These are phyloP conservation scores for Pristionchus mayeri DNA, from an alignment of 2,888 invertebrate species.

Conservation along the genomic window DNA sequence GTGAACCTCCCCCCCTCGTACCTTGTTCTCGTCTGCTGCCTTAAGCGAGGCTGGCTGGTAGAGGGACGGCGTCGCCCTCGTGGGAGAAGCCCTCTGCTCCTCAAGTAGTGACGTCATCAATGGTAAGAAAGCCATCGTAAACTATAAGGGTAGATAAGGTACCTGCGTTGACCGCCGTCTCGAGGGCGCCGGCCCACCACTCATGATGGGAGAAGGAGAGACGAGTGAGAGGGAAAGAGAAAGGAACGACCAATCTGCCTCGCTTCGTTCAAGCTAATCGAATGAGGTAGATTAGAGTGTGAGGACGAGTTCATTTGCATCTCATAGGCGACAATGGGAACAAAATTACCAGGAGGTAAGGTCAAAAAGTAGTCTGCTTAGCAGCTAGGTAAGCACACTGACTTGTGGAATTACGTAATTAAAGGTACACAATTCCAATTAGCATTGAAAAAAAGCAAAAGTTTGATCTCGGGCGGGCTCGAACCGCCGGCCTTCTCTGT, in stretches of 20 bases:
- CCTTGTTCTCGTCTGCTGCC: constrained; percentile 9
- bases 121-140: too few relatives aligned
- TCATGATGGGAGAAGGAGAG: background rate
- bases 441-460: too few relatives aligned
- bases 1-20: background rate
- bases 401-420: too few relatives aligned
- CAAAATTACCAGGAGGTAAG: too few relatives aligned
- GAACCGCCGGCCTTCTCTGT: constrained; percentile 75
- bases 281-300: too few relatives aligned
- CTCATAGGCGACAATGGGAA: too few relatives aligned
- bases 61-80: constrained; percentile 2
- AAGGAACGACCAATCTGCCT: background rate
- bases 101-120: too few relatives aligned
- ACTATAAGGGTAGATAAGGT: background rate
- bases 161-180: background rate
- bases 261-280: too few relatives aligned
- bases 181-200: background rate
- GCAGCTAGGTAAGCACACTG: too few relatives aligned
- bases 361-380: too few relatives aligned
- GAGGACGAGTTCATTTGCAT: too few relatives aligned
- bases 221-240: background rate
- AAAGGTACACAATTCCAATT: too few relatives aligned
- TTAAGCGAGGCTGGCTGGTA: background rate
- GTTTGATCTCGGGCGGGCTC: constrained; percentile 73
- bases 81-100: background rate